Evolutionary conservation across 2,888 invertebrate genomes (phyloP), one percentile per base, ranked within the genome.

Genomic region (Stegana nigrithorax): DNA sequence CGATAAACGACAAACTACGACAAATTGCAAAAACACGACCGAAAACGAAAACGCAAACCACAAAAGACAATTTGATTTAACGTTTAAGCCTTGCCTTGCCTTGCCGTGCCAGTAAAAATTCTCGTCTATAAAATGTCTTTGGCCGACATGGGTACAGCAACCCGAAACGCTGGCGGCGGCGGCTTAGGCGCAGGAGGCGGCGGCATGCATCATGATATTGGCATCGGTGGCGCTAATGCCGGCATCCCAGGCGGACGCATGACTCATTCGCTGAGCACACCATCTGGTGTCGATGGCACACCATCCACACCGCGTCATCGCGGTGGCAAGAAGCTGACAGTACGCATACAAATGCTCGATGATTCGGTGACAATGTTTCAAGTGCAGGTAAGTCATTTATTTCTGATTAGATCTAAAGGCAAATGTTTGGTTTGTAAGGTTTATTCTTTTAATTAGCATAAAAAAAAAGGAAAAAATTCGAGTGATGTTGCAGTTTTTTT

Each of bases 341-440:
- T 95, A 68, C 88, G 94, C 73, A 92, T 95, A 61, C 94, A 94
- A 87, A 95, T 95, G 95, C 88, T 95, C 72, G 95, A 95, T 84
- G 95, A 95, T 86, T 90, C 92, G 59, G 89, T 94, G 83, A 94
- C 94, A 73, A 92, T 95, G 89, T 95, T 95, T 87, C 95, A 95
- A 90, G 92, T 95, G 73, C 95, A 95, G 93, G 95, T 95, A 83
- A 87, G 89, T 39, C 39, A n/a, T n/a, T n/a, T n/a, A n/a, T n/a
- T n/a, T n/a, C n/a, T n/a, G n/a, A n/a, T n/a, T n/a, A n/a, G n/a
- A n/a, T n/a, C n/a, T n/a, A n/a, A n/a, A n/a, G n/a, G n/a, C n/a
- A n/a, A n/a, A n/a, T n/a, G n/a, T n/a, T n/a, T n/a, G n/a, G n/a
- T n/a, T n/a, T n/a, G n/a, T n/a, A n/a, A n/a, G n/a, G n/a, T n/a